A percentile compares a stretch with the other conserved stretches of the same genome.
These are phyloP conservation scores for Theretra japonica DNA, from an alignment of 2,888 invertebrate species.

Conservation along the genomic window DNA sequence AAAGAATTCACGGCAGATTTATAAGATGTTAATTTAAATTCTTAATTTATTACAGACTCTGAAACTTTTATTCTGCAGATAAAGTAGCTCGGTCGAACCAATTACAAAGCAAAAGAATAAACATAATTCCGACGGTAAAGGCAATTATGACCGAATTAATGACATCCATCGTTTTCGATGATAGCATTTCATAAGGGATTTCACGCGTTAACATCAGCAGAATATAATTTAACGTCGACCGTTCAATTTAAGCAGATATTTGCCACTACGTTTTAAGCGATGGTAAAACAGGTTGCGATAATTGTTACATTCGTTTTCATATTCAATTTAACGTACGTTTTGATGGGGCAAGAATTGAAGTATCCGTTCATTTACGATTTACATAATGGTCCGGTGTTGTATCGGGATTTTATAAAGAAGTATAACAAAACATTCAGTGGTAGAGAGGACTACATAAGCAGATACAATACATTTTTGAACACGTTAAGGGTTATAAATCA, in stretches of 20 bases:
- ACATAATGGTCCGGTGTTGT: conserved; percentile 45
- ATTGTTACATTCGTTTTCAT: conserved; percentile 35
- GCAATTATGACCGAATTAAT: conserved; percentile 15
- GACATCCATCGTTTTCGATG: conserved; percentile 36
- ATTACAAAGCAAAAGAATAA: neutral
- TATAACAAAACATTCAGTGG: conserved; percentile 52
- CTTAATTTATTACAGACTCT: conserved; percentile 44
- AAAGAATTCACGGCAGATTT: conserved; percentile 28
- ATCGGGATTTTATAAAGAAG: conserved; percentile 46
- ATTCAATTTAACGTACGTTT: conserved; percentile 33
- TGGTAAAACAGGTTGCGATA: conserved; percentile 39
- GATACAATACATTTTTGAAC: conserved; percentile 57
- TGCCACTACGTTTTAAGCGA: conserved; percentile 37
- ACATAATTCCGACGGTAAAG: neutral
- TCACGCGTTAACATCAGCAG: conserved; percentile 43
- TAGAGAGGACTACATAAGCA: conserved; percentile 53
- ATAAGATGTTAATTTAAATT: conserved; percentile 40
- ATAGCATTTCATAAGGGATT: conserved; percentile 43
- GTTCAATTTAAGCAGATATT: conserved; percentile 40
- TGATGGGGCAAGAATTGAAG: conserved; percentile 30
- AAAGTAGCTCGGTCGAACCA: too few species aligned
- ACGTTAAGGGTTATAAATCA: conserved; percentile 59
- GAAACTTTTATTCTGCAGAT: neutral
- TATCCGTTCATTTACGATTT: conserved; percentile 44
- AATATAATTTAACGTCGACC: conserved; percentile 41